Evolutionary conservation across 1,140 invertebrate species (phyloP), one percentile per base, ranked within the genome.

Genomic region (Brachionus calyciflorus): DNA sequence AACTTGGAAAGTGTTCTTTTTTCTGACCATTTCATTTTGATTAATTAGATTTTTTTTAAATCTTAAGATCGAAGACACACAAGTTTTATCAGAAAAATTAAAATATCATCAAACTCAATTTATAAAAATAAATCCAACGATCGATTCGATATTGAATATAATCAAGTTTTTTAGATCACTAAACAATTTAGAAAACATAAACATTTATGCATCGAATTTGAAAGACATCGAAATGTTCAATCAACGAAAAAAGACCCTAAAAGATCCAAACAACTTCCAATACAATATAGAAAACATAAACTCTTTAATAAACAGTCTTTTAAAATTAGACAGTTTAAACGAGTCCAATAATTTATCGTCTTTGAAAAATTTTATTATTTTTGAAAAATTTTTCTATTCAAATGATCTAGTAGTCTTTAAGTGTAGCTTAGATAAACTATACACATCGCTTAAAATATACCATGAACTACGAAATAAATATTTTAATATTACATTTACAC

Each of bases 361-460:
- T 40, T 33, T 60, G 30, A 44, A 46, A 21, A 46, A 44, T 24
- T 44, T 60, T 9, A 6, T 9, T 2, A 37, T 33, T n/a, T 24
- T 46, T 5, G 60, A 65, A 26, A 46, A 24, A 24, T 65, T 65
- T 65, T 65, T 65, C 14, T 41, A 19, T 2, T 19, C 60, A 3
- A 41, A 65, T 17, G 41, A 65, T 28, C 44, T 65, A 9, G 21
- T 44, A 44, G 60, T 65, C 19, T 26, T 65, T 12, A 65, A 65
- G 14, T 44, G 60, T 24, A 21, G 24, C 21, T 10, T 37, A 1
- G 10, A 1, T 19, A 24, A 24, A 41, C 21, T 65, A 3, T 44
- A 44, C 19, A 17, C 24, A 44, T 24, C 44, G 41, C n/a, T 65
- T 24, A 24, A 37, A 19, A 3, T 26, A 26, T 65, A 65, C 24